Percentiles rank a stretch among this genome's conserved stretches.
These are phyloP conservation scores for Actinemys pallida DNA, from an alignment of 2,113 vertebrate genomes.

Conservation along the genomic window DNA sequence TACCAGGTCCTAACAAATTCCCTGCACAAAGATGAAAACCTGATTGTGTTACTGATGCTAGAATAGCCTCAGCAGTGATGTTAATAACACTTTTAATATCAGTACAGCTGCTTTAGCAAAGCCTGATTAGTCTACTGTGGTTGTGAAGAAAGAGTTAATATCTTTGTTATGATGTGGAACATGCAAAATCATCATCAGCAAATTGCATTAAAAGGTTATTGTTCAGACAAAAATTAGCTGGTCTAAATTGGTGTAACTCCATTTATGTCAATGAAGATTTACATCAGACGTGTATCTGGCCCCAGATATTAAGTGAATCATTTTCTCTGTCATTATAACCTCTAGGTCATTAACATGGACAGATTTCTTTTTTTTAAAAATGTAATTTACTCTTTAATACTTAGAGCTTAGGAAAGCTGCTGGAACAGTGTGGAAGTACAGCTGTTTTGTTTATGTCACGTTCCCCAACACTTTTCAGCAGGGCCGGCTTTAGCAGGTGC, in stretches of 20 bases:
- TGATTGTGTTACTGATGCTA: background rate
- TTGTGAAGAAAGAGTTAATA: background rate
- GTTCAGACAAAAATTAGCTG: background rate
- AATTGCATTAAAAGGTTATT: background rate
- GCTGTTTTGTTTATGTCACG: background rate
- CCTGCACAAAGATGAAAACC: background rate
- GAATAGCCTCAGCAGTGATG: background rate
- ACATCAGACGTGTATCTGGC: background rate
- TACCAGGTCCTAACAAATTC: conserved; percentile 16
- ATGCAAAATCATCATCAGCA: background rate
- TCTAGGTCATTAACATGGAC: background rate
- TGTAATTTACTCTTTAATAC: background rate
- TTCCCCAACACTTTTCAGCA: background rate
- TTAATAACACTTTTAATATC: conserved; percentile 34
- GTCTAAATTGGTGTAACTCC: background rate
- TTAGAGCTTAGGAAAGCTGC: background rate
- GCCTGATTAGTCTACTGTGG: background rate
- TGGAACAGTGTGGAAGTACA: background rate
- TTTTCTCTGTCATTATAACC: background rate
- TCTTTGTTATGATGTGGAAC: fast-evolving
- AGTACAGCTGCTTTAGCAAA: background rate
- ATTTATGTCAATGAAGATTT: background rate
- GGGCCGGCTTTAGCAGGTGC: too few species aligned
- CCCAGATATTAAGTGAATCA: background rate
- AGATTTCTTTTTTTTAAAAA: background rate